Evolutionary conservation across 2,113 vertebrate species (phyloP).

Genomic region (Prunella fulvescens): DNA sequence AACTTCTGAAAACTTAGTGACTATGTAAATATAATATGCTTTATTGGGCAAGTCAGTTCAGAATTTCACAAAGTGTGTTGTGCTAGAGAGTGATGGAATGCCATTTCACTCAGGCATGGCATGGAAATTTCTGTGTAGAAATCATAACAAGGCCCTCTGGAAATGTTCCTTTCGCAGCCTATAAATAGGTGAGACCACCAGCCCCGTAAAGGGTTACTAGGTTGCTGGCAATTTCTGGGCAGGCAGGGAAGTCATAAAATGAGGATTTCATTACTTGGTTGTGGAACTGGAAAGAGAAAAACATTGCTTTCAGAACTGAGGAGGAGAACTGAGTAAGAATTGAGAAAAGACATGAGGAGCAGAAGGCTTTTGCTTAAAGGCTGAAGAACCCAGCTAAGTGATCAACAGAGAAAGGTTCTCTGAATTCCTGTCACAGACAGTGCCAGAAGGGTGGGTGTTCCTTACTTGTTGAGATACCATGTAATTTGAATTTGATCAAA

Average conservation of each 20-base stretch:
- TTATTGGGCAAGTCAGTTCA: not conserved
- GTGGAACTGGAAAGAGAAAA: not conserved
- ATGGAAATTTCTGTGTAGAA: conserved; percentile 12
- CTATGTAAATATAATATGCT: not conserved
- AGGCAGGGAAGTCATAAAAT: not conserved
- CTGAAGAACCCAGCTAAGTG: not conserved
- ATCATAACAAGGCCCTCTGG: conserved; percentile 4
- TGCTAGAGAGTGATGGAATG: not conserved
- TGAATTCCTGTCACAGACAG: not conserved
- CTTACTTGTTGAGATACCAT: not conserved
- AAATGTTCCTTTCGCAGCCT: not conserved
- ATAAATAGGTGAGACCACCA: conserved; percentile 28
- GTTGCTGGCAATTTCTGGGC: not conserved
- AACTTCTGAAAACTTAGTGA: not conserved
- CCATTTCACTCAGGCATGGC: not conserved
- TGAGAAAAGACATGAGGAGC: not conserved
- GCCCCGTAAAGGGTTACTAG: not conserved
- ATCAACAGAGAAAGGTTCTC: not conserved
- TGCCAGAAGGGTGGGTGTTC: not conserved
- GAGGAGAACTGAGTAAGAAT: not conserved
- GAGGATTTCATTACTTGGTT: not conserved
- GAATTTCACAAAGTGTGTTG: not conserved
- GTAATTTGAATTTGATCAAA: not conserved
- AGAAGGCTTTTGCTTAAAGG: not conserved
- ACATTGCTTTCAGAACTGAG: not conserved